Evolutionary conservation across 2,113 vertebrate species (phyloP), one percentile per base, ranked within the genome.

Genomic region (Excalfactoria chinensis): DNA sequence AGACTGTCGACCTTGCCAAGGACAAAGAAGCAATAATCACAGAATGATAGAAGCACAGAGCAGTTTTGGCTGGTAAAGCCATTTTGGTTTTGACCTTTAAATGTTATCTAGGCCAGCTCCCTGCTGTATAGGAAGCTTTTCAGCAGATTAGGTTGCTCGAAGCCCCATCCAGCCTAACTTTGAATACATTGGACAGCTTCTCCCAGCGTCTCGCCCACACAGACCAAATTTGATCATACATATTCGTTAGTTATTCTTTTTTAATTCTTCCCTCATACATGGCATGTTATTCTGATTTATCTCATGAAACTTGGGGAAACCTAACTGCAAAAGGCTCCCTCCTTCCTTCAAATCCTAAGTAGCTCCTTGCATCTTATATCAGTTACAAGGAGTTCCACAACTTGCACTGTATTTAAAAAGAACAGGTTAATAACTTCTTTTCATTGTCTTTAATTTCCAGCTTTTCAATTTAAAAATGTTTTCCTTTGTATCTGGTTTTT

Each of bases 171-270:
- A 62, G 25, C 60, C 35, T 62, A 35, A 62, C 25, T 40, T 40
- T 12, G 35, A 40, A 40, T 16, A 26, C 35, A 16, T 15, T 40
- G 23, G 35, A 25, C 60, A 62, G 60, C 60, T 35, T 40, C 15
- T 63, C 40, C 60, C 60, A 63, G 25, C 26, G 6, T 40, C 35
- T 63, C 35, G 40, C 35, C 23, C 3, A 0, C n/a, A 26, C 40
- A 56, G 58, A 22, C 7, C 10, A 11, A 0, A 0, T 59, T 71
- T 37, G 7, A 55, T 77, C 74, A 43, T 35, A 74, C 2, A 12
- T 41, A 25, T 23, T 48, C 20, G 15, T n/a, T 14, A 77, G 15
- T 70, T 68, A 46, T 11, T 78, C 28, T 74, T 2, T 79, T 87
- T 85, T 58, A 0, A 4, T 8, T 53, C 11, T 84, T 71, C 80